Percentiles rank a stretch among this genome's conserved stretches.
Evolutionary conservation across 2,888 invertebrate species (phyloP).

Genomic region (Brenthis daphne): DNA sequence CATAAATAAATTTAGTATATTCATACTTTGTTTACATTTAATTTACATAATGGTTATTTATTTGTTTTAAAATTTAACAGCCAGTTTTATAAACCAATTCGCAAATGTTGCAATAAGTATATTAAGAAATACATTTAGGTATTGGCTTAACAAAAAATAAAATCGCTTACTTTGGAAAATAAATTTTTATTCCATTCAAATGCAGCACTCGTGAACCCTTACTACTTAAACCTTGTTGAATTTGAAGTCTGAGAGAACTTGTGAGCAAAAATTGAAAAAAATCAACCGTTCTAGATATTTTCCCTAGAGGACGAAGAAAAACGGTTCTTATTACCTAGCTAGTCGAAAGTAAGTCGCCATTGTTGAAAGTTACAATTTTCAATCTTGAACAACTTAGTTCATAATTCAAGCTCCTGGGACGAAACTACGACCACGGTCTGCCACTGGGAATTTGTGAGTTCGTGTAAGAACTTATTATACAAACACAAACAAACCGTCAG

Average conservation of each 20-base stretch:
- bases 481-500: constrained; percentile 40
- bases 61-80: too few relatives aligned
- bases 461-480: constrained; percentile 42
- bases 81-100: too few relatives aligned
- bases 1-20: too few relatives aligned
- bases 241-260: constrained; percentile 32
- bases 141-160: constrained; percentile 13
- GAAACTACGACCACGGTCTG: constrained; percentile 48
- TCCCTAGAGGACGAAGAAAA: constrained; percentile 56
- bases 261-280: constrained; percentile 31
- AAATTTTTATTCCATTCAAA: constrained; percentile 47
- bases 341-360: constrained; percentile 44
- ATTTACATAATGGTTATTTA: too few relatives aligned
- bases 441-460: constrained; percentile 56
- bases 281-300: constrained; percentile 31
- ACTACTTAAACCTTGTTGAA: constrained; percentile 52
- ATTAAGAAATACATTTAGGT: not conserved
- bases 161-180: constrained; percentile 13
- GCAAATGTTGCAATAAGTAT: not conserved
- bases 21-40: too few relatives aligned
- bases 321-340: constrained; percentile 43
- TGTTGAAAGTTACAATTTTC: constrained; percentile 55
- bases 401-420: constrained; percentile 62
- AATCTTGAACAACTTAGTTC: constrained; percentile 66
- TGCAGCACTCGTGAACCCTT: constrained; percentile 29